Percentiles rank a stretch among this genome's conserved stretches.
Evolutionary conservation across 1,140 invertebrate genomes (phyloP).

Genomic region (Drosophila erecta): DNA sequence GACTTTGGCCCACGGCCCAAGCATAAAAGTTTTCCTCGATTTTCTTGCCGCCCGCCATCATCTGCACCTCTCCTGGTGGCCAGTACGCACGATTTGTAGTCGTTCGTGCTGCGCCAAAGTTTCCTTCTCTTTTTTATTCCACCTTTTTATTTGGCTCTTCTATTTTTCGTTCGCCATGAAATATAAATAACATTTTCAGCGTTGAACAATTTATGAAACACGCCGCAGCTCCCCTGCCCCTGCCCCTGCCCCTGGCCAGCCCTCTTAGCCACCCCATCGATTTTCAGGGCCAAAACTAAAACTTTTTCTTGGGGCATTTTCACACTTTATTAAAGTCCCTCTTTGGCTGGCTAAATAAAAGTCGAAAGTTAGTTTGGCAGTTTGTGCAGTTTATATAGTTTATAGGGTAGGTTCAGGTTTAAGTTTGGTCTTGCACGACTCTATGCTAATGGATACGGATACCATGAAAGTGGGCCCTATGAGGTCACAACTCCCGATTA

Average conservation of each 20-base stretch:
- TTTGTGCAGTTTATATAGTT: slow-evolving; percentile 48
- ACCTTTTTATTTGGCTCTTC: slow-evolving; percentile 25
- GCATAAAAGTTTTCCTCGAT: slow-evolving; percentile 69
- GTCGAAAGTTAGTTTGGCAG: slow-evolving; percentile 65
- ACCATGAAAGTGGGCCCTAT: background rate
- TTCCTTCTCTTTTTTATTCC: slow-evolving; percentile 48
- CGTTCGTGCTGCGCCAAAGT: slow-evolving; percentile 81
- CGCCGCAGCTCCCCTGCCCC: too few relatives aligned
- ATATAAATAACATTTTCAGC: slow-evolving; percentile 80
- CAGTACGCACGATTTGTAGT: slow-evolving; percentile 78
- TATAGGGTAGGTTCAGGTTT: slow-evolving; percentile 9
- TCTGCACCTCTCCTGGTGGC: slow-evolving; percentile 19
- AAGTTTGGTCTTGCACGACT: background rate
- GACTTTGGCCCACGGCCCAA: slow-evolving; percentile 52
- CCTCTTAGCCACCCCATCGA: slow-evolving; percentile 43
- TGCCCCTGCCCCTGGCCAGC: slow-evolving; percentile 1
- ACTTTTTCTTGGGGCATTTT: slow-evolving; percentile 65
- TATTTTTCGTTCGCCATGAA: slow-evolving; percentile 63
- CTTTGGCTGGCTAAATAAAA: slow-evolving; percentile 58
- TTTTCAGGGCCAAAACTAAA: slow-evolving; percentile 68
- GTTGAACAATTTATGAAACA: slow-evolving; percentile 81
- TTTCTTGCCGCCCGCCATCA: slow-evolving; percentile 35
- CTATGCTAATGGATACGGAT: slow-evolving; percentile 32
- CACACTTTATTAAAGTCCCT: slow-evolving; percentile 79
- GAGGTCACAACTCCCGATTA: slow-evolving; percentile 35